Base-by-base conservation (phyloP, 2,797 vertebrate species). In the Urocyon cinereoargenteus region DNA sequence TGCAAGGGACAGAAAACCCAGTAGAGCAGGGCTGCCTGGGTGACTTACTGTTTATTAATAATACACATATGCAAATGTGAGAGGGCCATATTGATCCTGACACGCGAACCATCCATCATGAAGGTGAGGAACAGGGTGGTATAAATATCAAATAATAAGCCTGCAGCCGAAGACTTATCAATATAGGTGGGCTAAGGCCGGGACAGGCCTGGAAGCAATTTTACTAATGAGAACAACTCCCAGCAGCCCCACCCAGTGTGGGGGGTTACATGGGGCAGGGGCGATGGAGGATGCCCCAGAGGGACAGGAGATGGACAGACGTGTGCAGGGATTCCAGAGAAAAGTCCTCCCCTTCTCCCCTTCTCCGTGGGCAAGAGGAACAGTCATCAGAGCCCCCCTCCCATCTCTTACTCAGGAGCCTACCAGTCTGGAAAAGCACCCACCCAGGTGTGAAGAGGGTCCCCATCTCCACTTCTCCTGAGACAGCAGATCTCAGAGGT, bases 41-140 rank as follows among this genome's bases (percentile, higher is more conserved):
- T 98, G 98, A 98, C 96, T 98, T 97, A 97, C 49, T 86, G 95
- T 66, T 96, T 98, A 97, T 98, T 98, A 98, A 98, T 97, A 97
- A 97, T 94, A 98, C 92, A 97, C 98, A 96, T 96, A 97, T 95
- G 97, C 94, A 98, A 96, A 98, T 97, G 75, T 90, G 72, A 34
- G 10, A 90, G 73, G 91, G 82, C 81, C 83, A 82, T 98, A 98
- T 98, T 94, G 98, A 98, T 98, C 94, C 82, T 73, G 15, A 61
- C 83, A 24, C 3, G 61, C 2, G 57, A 89, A 40, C 79, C 90
- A 96, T 98, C 97, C 96, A 97, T 98, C 97, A 95, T 10, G 14
- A 77, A 87, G 18, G 68, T 49, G 31, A 87, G 92, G 93, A 96
- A 81, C 2, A 1, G 45, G 59, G 55, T 70, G 75, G 55, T 91